A percentile compares a stretch with the other conserved stretches of the same genome.
Conservation (phyloP, 2,797 vertebrate species). For the Gymnothorax javanicus region DNA sequence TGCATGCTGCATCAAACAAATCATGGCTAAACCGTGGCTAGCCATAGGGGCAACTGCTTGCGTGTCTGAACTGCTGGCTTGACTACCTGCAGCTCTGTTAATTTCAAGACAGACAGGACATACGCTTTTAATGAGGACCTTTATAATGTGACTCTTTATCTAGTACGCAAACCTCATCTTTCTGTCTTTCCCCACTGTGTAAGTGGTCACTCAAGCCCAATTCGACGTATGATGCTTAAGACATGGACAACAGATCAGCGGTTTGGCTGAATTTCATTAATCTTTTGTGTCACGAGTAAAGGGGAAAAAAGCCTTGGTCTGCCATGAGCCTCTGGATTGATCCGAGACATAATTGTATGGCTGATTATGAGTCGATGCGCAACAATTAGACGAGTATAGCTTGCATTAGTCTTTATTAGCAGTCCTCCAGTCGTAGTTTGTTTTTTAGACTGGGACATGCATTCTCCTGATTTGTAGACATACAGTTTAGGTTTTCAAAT, state of each 20-base stretch:
- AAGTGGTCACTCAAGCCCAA: background rate
- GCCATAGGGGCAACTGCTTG: no score
- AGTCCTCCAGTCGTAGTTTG: background rate
- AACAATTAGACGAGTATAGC: background rate
- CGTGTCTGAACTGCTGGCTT: background rate
- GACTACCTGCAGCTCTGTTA: background rate
- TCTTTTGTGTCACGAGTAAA: background rate
- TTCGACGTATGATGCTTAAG: background rate
- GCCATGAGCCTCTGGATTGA: background rate
- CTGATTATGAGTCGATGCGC: background rate
- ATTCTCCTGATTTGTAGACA: background rate
- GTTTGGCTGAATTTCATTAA: background rate
- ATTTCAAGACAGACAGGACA: background rate
- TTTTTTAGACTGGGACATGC: background rate
- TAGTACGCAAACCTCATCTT: background rate
- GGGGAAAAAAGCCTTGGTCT: background rate
- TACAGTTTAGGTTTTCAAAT: background rate
- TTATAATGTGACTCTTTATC: background rate
- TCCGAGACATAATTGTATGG: constrained; percentile 8
- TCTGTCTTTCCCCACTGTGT: background rate
- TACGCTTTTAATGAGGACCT: background rate
- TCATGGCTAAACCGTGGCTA: no score
- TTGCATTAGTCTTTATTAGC: background rate
- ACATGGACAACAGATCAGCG: background rate
- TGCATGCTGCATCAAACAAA: no score